phyloP scores from a whole-genome alignment of 1,140 invertebrate species.

The Temnothorax nylanderi region DNA sequence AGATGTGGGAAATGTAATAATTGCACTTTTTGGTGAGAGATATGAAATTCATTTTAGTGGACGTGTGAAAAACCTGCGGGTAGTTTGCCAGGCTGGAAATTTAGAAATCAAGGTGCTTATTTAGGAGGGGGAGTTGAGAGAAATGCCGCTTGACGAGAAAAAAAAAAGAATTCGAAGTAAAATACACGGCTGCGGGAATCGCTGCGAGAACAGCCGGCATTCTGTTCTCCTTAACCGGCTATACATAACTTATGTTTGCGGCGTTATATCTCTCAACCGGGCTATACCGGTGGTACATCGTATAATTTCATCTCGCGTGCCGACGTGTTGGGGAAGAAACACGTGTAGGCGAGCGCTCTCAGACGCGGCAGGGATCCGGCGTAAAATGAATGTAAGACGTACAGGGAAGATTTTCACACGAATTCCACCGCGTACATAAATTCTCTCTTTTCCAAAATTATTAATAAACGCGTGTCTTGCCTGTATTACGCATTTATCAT shows the following conservation, averaged over 20 bases:
- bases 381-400: constrained; percentile 57
- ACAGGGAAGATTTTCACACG: constrained; percentile 46
- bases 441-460: constrained; percentile 52
- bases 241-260: constrained; percentile 55
- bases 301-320: constrained; percentile 61
- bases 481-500: constrained; percentile 33
- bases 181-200: constrained; percentile 2
- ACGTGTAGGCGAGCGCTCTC: constrained; percentile 38
- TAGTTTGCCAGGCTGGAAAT: neutral
- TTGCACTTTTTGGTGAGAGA: neutral
- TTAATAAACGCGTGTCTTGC: constrained; percentile 37
- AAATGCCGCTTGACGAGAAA: neutral
- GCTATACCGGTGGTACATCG: constrained; percentile 43
- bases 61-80: neutral
- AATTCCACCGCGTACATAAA: constrained; percentile 51
- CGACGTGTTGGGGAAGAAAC: constrained; percentile 52
- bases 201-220: constrained; percentile 26
- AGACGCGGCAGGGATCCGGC: constrained; percentile 33
- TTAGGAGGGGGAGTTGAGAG: neutral
- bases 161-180: constrained; percentile 5
- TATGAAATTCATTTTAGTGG: neutral
- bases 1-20: neutral
- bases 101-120: constrained; percentile 8
- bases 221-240: constrained; percentile 44
- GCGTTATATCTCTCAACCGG: constrained; percentile 49